These are phyloP conservation scores for Listronotus bonariensis DNA, from an alignment of 1,140 invertebrate genomes.

Conservation along the genomic window DNA sequence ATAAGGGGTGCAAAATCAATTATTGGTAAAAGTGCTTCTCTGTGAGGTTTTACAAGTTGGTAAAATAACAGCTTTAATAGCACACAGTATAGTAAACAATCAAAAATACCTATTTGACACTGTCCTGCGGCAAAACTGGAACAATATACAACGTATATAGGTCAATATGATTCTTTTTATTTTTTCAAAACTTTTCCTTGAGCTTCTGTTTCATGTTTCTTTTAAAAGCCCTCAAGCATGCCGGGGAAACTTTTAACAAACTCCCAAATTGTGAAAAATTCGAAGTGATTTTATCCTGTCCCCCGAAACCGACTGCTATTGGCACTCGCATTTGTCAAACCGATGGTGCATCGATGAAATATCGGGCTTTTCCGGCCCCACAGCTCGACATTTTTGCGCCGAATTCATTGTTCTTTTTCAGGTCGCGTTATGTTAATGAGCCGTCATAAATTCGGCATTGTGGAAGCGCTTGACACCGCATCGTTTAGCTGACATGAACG, in stretches of 20 bases:
- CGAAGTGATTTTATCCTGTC: conserved; percentile 45
- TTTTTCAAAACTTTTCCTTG: too few relatives aligned
- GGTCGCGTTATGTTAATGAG: conserved; percentile 35
- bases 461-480: conserved; percentile 27
- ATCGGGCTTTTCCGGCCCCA: conserved; percentile 37
- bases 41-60: too few relatives aligned
- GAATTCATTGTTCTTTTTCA: conserved; percentile 37
- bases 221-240: too few relatives aligned
- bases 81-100: too few relatives aligned
- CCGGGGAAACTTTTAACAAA: conserved; percentile 15
- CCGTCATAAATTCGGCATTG: conserved; percentile 35
- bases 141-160: too few relatives aligned
- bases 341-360: conserved; percentile 47
- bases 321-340: conserved; percentile 49
- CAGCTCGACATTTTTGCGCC: conserved; percentile 31
- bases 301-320: conserved; percentile 45
- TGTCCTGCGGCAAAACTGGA: too few relatives aligned
- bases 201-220: too few relatives aligned
- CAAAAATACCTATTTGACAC: too few relatives aligned
- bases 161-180: too few relatives aligned
- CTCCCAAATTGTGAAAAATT: conserved; percentile 41
- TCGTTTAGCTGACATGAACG: conserved; percentile 33
- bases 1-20: too few relatives aligned
- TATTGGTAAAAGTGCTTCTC: too few relatives aligned
- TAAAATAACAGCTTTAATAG: too few relatives aligned